Evolutionary conservation across 2,797 vertebrate genomes (phyloP), one percentile per base, ranked within the genome.

Genomic region (Semotilus atromaculatus): DNA sequence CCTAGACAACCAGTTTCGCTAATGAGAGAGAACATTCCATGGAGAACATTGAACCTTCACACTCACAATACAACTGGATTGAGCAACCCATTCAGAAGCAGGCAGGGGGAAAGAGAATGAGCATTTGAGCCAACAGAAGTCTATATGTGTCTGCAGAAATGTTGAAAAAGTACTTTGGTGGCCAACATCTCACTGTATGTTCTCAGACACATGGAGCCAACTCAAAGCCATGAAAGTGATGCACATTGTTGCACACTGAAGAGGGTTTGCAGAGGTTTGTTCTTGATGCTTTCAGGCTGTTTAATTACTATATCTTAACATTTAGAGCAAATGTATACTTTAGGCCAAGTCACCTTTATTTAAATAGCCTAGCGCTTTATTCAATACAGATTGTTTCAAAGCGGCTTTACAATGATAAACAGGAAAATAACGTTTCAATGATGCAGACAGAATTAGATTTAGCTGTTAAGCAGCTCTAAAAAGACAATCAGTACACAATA

Each of bases 31-130:
- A 86, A 79, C 75, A 79, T 82, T 82, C 75, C 81, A 80, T 53
- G 81, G 67, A 83, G 82, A 60, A 80, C 80, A 85, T 1, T 36
- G 36, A 85, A 76, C 82, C 51, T 78, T 85, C 68, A 74, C 64
- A 45, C 51, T 85, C 71, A 81, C 70, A 81, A 86, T 82, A 53
- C 55, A 64, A 36, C 21, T 53, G 76, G 75, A 82, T 83, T 84
- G 80, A 85, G 51, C 71, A 40, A 85, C 51, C 34, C 80, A 92
- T 95, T 95, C 93, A 95, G 92, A 93, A 94, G 93, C 93, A 93
- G 92, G 91, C 91, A 93, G 55, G 89, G 93, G 90, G 90, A 92
- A 92, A 94, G 91, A 91, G 89, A 89, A 86, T 91, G 90, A 88
- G 71, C 10, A 18, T 55, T 70, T 19, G 86, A 83, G 78, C 64